Percentiles rank a stretch among this genome's conserved stretches.
Conservation (phyloP, 2,888 invertebrate genomes). For the Habrosyne pyritoides region DNA sequence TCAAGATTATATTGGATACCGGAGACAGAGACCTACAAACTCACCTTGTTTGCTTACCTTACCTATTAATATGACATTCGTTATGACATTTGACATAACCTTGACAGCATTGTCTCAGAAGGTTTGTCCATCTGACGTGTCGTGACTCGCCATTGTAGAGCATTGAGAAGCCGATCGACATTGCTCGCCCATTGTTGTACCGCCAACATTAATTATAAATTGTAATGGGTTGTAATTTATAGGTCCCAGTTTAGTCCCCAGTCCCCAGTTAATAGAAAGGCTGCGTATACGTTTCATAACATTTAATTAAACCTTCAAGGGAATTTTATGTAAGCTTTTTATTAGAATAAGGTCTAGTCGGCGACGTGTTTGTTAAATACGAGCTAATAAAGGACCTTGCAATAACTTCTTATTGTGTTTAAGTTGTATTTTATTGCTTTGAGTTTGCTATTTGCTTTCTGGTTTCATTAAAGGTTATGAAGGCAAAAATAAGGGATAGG, state of each 20-base stretch:
- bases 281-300: slow-evolving; percentile 28
- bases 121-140: slow-evolving; percentile 47
- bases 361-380: slow-evolving; percentile 12
- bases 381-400: slow-evolving; percentile 20
- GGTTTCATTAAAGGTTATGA: neutral
- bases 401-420: slow-evolving; percentile 19
- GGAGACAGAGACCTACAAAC: no score
- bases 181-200: slow-evolving; percentile 40
- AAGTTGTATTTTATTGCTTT: slow-evolving; percentile 19
- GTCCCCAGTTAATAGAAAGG: slow-evolving; percentile 5
- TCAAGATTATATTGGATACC: no score
- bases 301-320: slow-evolving; percentile 47
- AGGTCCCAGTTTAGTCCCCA: neutral
- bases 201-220: slow-evolving; percentile 40
- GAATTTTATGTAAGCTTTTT: slow-evolving; percentile 23
- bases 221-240: slow-evolving; percentile 25
- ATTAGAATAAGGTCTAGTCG: slow-evolving; percentile 8
- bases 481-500: neutral
- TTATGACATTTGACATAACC: slow-evolving; percentile 60
- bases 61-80: slow-evolving; percentile 10
- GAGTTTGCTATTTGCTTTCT: neutral
- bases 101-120: slow-evolving; percentile 41
- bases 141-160: slow-evolving; percentile 44
- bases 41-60: neutral
- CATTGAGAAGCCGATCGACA: slow-evolving; percentile 57